A percentile compares a stretch with the other conserved stretches of the same genome.
phyloP scores from a whole-genome alignment of 1,140 invertebrate species.

The Sminthurides bifidus region DNA sequence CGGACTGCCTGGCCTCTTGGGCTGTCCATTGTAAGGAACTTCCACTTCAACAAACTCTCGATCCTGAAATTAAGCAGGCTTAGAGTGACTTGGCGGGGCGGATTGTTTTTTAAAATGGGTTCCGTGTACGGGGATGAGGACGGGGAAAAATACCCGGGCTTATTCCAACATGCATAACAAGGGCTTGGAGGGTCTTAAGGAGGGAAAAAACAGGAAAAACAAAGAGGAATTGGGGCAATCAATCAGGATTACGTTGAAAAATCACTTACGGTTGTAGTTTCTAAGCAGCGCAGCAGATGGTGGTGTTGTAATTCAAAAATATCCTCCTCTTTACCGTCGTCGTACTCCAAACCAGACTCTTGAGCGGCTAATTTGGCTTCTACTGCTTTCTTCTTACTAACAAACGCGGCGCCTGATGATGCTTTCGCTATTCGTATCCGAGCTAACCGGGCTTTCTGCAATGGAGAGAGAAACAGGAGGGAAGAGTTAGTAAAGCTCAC shows the following conservation, averaged over 20 bases:
- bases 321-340: conserved; percentile 85
- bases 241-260: neutral
- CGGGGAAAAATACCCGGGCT: too few relatives aligned
- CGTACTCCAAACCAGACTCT: conserved; percentile 76
- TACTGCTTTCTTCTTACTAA: conserved; percentile 97
- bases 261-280: conserved; percentile 85
- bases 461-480: too few relatives aligned
- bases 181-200: neutral
- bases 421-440: conserved; percentile 97
- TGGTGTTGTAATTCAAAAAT: conserved; percentile 99
- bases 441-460: conserved; percentile 93
- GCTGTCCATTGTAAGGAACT: conserved; percentile 79
- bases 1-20: conserved; percentile 68
- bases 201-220: neutral
- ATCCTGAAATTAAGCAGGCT: conserved; percentile 55
- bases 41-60: conserved; percentile 94
- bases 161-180: too few relatives aligned
- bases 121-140: too few relatives aligned
- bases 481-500: too few relatives aligned
- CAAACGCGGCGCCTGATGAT: conserved; percentile 95
- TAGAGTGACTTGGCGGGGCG: neutral
- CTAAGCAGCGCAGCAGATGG: conserved; percentile 90
- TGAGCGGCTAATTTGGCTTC: conserved; percentile 84
- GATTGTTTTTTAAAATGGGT: neutral
- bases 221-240: neutral